phyloP scores from a whole-genome alignment of 2,113 vertebrate species.

The Orthonyx spaldingii region DNA sequence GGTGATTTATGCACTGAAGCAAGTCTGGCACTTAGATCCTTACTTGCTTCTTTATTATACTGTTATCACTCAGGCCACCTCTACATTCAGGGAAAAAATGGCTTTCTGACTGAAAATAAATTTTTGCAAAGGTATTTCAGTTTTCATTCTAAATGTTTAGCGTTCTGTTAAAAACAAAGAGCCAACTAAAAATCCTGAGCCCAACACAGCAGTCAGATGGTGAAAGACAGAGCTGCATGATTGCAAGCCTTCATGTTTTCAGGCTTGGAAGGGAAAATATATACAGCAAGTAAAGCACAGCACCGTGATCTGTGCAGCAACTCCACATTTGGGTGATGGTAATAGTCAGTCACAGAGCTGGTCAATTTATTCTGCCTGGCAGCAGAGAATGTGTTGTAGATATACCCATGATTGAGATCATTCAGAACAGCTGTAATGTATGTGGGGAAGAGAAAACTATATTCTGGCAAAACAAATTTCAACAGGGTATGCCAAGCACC shows the following conservation, averaged over 20 bases:
- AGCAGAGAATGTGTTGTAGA: neutral
- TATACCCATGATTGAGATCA: neutral
- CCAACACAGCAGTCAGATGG: neutral
- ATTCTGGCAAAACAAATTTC: neutral
- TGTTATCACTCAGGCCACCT: neutral
- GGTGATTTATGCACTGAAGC: neutral
- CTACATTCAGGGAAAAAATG: neutral
- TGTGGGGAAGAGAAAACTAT: neutral
- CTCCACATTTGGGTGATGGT: neutral
- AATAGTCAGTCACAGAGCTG: neutral
- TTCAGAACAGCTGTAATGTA: neutral
- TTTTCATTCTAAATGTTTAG: neutral
- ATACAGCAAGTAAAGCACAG: neutral
- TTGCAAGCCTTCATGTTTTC: neutral
- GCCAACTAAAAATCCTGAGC: neutral
- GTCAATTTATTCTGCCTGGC: neutral
- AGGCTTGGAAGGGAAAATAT: neutral
- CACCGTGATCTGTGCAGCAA: accelerated
- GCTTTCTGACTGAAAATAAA: neutral
- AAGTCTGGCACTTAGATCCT: neutral
- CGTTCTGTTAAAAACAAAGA: neutral
- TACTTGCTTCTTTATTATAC: neutral
- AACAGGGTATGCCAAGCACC: neutral
- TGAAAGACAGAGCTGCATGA: neutral
- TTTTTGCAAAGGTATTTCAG: neutral